Base-by-base conservation (phyloP, 2,888 invertebrate genomes). In the Anoncus sp. region DNA sequence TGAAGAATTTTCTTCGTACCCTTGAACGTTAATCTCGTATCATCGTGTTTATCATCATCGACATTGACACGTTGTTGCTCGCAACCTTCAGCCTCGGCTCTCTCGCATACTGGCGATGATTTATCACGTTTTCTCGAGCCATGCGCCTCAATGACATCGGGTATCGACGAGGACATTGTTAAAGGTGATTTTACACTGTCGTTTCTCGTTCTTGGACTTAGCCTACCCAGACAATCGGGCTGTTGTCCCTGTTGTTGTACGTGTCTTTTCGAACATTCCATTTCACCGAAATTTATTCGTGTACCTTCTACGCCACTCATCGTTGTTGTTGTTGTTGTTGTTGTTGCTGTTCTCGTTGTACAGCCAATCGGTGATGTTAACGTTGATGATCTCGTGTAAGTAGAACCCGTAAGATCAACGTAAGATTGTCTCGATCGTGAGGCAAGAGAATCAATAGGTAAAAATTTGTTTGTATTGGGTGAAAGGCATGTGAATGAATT, bases 81-180 rank as follows among this genome's bases (percentile, higher is more conserved):
- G 86, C 90, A 90, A 16, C 90, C 90, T 71, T 91, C 90, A 43
- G 90, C 90, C 73, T 91, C 90, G 57, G 89, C 89, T 35, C 90
- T 81, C 65, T 89, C 87, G 40, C 89, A 89, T n/a, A 87, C 86
- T 3, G 89, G 87, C 3, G 79, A 75, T 3, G 70, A 43, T 27
- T n/a, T 40, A 12, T 43, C 10, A 51, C 65, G 38, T 10, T 43
- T 55, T 47, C 79, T 49, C 22, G 84, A 82, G 24, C 85, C 86
- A 49, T 87, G 88, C 2, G 87, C 85, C 65, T 87, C 88, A 71
- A 88, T 87, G 2, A 88, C 87, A 63, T 88, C 89, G 27, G 88
- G 89, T 55, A 88, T 85, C 10, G 75, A 72, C 40, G 84, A 82
- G 10, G 86, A 85, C 53, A 86, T 80, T 14, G 83, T 83, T 66